Base-by-base conservation (phyloP, 1,140 invertebrate genomes). In the Lucilia cuprina region DNA sequence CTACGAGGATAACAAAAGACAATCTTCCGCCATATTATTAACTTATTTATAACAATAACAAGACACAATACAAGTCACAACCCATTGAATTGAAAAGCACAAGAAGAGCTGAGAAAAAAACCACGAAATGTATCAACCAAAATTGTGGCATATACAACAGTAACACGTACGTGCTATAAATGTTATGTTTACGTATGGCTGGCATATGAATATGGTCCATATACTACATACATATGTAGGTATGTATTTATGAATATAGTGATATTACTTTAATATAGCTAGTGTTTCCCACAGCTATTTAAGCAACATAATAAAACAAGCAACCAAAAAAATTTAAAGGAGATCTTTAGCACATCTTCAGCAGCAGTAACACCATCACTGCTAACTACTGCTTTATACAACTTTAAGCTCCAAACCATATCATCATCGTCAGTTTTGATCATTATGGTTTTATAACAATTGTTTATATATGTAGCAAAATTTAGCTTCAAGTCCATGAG, bases 1-100 rank as follows among this genome's bases (percentile, higher is more conserved):
- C 65, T 21, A 19, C 30, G 47, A 75, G 55, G 82, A 84, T 74
- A 82, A 84, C 83, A 85, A 85, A 89, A 89, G 89, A 87, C 86
- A 85, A 86, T 86, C 89, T 90, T 88, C 89, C 89, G 89, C 89
- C 88, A 88, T 90, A 86, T 89, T 90, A 90, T 90, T 90, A 90
- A 90, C 89, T 90, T 90, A 90, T 90, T 89, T 88, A 89, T 90
- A 90, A 90, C 87, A 90, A 87, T 84, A 86, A 84, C 85, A 85
- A 84, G 85, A 84, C 60, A 83, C 82, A 65, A 30, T 55, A 82
- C 82, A 65, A 82, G 82, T 65, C 77, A 80, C 77, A 80, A 30
- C 50, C 82, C 82, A 82, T 82, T 70, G 41, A 82, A 47, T 47
- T 47, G 75, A 35, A 78, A 17, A 17, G 12, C 50, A 55, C 50